Evolutionary conservation across 1,140 invertebrate genomes (phyloP).

Genomic region (Penaeus vannamei): DNA sequence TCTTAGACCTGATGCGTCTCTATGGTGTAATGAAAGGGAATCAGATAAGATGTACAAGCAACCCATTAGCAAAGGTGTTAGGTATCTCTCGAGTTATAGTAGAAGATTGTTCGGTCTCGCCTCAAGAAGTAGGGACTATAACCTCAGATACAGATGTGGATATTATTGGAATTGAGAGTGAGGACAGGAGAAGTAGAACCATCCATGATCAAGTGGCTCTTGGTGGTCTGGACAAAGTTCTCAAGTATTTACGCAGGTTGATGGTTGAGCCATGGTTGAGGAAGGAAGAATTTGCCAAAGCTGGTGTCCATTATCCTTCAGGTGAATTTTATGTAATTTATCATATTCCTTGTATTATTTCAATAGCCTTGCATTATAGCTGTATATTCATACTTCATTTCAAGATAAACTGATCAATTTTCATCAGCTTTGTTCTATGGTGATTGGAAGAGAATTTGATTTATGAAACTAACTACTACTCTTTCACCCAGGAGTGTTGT

Average conservation of each 20-base stretch:
- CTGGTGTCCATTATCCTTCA: not conserved
- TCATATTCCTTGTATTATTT: no score
- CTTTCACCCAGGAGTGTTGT: conserved; percentile 10
- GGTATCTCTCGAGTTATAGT: not conserved
- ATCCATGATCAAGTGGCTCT: not conserved
- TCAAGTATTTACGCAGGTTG: not conserved
- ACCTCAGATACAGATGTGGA: not conserved
- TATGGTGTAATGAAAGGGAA: not conserved
- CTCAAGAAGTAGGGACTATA: not conserved
- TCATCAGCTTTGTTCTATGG: not conserved
- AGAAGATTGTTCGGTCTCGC: not conserved
- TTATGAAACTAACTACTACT: not conserved
- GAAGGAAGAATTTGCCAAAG: not conserved
- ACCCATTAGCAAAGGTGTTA: not conserved
- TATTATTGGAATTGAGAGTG: not conserved
- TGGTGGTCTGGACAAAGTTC: not conserved
- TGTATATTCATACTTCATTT: not conserved
- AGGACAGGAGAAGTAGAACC: not conserved
- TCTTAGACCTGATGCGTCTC: not conserved
- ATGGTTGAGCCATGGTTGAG: not conserved
- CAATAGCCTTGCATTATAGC: not conserved
- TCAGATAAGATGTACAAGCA: not conserved
- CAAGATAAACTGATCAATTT: no score
- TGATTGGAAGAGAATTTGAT: not conserved
- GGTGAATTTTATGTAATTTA: not conserved